Percentiles rank a stretch among this genome's conserved stretches.
These are phyloP conservation scores for Unio pictorum DNA, from an alignment of 2,888 invertebrate genomes.

Conservation along the genomic window DNA sequence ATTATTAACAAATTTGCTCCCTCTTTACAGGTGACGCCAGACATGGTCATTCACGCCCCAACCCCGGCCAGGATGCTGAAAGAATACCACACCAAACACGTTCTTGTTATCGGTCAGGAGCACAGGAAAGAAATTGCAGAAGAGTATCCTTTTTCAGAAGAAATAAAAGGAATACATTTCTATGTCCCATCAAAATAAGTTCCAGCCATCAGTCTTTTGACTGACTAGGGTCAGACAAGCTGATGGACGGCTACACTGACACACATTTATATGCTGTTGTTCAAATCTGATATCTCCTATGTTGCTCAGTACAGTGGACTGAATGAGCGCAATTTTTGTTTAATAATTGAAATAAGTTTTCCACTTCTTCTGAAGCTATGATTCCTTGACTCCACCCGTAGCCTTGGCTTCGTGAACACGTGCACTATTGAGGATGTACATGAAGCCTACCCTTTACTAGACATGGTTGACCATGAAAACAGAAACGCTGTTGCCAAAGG, in stretches of 20 bases:
- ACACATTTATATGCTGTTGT: no score
- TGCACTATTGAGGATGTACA: slow-evolving; percentile 68
- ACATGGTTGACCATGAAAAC: slow-evolving; percentile 70
- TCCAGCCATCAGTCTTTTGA: no score
- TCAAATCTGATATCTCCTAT: no score
- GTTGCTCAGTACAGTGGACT: no score
- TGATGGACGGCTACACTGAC: no score
- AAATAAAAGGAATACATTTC: no score
- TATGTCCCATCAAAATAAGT: no score
- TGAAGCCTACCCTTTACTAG: slow-evolving; percentile 69
- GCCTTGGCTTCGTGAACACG: slow-evolving; percentile 68
- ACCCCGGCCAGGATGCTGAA: slow-evolving; percentile 67
- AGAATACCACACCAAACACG: slow-evolving; percentile 65
- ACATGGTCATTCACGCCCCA: slow-evolving; percentile 69
- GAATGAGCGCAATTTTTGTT: no score
- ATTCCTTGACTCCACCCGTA: slow-evolving; percentile 33
- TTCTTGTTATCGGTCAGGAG: slow-evolving; percentile 70
- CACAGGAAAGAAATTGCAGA: slow-evolving; percentile 65
- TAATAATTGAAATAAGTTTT: no score
- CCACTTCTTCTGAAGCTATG: no score
- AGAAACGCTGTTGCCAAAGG: slow-evolving; percentile 54
- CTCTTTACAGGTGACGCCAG: slow-evolving; percentile 58
- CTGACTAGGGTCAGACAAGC: no score
- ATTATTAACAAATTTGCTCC: not conserved
- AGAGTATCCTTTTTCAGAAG: slow-evolving; percentile 67